A percentile compares a stretch with the other conserved stretches of the same genome.
These are phyloP conservation scores for Camponotus floridanus DNA, from an alignment of 1,140 invertebrate species.

Conservation along the genomic window DNA sequence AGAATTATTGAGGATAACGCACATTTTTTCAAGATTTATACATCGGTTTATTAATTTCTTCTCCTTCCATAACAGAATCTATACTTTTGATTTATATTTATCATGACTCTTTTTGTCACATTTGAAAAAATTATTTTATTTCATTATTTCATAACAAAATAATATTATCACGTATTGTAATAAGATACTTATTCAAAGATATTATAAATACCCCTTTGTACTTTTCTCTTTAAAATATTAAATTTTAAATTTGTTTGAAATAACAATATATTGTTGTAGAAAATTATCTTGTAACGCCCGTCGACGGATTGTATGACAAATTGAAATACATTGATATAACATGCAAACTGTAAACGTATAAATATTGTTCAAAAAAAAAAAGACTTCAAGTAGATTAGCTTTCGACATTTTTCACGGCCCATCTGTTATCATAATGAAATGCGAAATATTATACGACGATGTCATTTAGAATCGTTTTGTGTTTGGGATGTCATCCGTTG, in stretches of 20 bases:
- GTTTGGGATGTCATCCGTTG: conserved; percentile 28
- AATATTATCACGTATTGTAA: background rate
- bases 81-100: background rate
- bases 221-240: conserved; percentile 8
- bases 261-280: conserved; percentile 2
- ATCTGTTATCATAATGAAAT: background rate
- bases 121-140: conserved; percentile 10
- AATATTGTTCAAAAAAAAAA: background rate
- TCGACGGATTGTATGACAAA: background rate
- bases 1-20: background rate
- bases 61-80: background rate
- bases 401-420: background rate
- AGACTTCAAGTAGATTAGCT: background rate
- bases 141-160: background rate
- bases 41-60: background rate
- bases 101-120: background rate
- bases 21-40: background rate
- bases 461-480: conserved; percentile 34
- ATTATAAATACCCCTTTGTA: background rate
- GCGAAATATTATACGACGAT: background rate
- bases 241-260: background rate
- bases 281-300: background rate
- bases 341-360: background rate
- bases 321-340: background rate
- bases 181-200: background rate